Conservation (phyloP, 2,888 invertebrate species). For the Eupeodes latifasciatus region DNA sequence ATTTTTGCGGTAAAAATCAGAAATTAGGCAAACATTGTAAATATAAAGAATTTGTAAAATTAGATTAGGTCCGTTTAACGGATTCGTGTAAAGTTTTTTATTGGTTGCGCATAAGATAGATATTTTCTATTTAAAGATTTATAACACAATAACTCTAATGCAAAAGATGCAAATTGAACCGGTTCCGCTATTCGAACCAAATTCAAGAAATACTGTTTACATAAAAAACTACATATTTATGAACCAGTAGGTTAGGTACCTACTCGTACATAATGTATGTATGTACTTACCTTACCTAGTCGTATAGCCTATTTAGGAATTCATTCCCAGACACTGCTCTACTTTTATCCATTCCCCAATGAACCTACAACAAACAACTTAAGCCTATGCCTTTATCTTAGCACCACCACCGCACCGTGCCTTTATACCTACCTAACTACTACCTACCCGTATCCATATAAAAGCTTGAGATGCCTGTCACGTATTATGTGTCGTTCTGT, state of each 20-base stretch:
- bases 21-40: not conserved
- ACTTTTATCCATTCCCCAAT: conserved; percentile 17
- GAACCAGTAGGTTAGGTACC: not conserved
- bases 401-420: too few species aligned
- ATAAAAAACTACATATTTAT: not conserved
- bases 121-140: not conserved
- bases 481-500: conserved; percentile 64
- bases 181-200: conserved; percentile 65
- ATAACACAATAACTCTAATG: conserved; percentile 10
- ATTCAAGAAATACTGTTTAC: conserved; percentile 29
- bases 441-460: not conserved
- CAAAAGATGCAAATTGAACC: conserved; percentile 55
- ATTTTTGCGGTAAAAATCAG: not conserved
- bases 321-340: conserved; percentile 63
- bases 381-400: conserved; percentile 3
- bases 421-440: not conserved
- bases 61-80: not conserved
- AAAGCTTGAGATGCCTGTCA: conserved; percentile 52
- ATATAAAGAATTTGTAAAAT: not conserved
- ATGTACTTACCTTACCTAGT: not conserved
- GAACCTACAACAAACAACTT: conserved; percentile 17
- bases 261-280: too few species aligned
- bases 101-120: not conserved
- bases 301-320: conserved; percentile 57
- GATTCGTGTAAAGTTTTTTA: not conserved